phyloP scores from a whole-genome alignment of 2,888 invertebrate species.

The Ischnus inquisitorius region DNA sequence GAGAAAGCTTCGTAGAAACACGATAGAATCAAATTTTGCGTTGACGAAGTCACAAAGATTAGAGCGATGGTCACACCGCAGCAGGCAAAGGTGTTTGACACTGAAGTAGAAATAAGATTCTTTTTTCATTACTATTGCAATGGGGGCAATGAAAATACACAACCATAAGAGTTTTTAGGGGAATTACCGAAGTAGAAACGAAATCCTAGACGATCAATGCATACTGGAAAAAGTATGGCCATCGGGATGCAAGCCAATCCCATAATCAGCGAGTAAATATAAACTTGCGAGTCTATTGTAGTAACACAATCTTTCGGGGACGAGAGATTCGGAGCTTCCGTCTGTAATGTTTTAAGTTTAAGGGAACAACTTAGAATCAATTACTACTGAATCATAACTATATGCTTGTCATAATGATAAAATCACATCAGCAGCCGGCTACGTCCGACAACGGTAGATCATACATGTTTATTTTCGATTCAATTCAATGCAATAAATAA shows the following conservation, averaged over 20 bases:
- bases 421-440: no score
- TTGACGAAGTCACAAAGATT: conserved; percentile 90
- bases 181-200: conserved; percentile 92
- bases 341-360: conserved; percentile 14
- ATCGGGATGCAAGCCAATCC: conserved; percentile 92
- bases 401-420: no score
- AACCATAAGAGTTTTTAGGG: neutral
- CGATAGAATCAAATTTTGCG: conserved; percentile 90
- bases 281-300: conserved; percentile 89
- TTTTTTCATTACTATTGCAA: neutral
- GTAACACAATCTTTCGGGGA: conserved; percentile 87
- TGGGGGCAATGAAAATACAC: neutral
- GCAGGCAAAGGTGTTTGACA: conserved; percentile 90
- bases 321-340: conserved; percentile 1
- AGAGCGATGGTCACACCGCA: conserved; percentile 90
- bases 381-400: neutral
- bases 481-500: no score
- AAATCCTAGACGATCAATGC: conserved; percentile 91
- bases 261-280: conserved; percentile 91
- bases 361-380: neutral
- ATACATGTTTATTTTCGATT: no score
- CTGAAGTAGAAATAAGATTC: conserved; percentile 83
- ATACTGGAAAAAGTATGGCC: conserved; percentile 91
- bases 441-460: no score
- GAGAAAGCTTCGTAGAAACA: conserved; percentile 93